Evolutionary conservation across 2,113 vertebrate species (phyloP).

Genomic region (Lepidothrix coronata): DNA sequence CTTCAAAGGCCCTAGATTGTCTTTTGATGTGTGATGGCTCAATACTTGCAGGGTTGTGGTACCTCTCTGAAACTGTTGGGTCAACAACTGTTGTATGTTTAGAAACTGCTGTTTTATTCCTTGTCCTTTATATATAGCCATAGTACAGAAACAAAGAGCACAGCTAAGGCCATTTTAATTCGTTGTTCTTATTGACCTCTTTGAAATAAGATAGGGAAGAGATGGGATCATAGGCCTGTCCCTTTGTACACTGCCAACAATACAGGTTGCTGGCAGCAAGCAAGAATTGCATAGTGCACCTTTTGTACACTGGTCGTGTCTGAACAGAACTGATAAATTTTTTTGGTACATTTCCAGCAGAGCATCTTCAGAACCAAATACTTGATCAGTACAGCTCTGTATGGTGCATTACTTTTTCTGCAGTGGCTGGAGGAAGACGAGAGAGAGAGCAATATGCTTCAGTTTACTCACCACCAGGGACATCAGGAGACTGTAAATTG

Average conservation of each 20-base stretch:
- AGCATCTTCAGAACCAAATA: neutral
- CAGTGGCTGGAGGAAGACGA: neutral
- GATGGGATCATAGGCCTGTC: neutral
- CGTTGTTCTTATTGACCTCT: neutral
- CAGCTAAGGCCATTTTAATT: neutral
- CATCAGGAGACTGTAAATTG: neutral
- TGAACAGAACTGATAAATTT: neutral
- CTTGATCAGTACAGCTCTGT: neutral
- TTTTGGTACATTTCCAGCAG: neutral
- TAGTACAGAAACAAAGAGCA: neutral
- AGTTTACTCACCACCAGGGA: neutral
- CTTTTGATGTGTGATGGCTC: neutral
- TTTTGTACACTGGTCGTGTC: neutral
- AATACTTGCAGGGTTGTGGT: neutral
- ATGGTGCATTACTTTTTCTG: neutral
- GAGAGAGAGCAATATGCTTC: neutral
- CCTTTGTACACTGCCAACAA: neutral
- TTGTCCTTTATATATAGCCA: neutral
- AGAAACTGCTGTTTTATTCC: neutral
- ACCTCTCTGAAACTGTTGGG: neutral
- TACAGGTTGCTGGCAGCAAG: neutral
- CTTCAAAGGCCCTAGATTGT: neutral
- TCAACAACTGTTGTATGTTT: neutral
- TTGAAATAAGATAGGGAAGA: neutral
- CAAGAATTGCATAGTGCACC: neutral